These are phyloP conservation scores for Heteromurus nitidus DNA, from an alignment of 2,888 invertebrate genomes.

Conservation along the genomic window DNA sequence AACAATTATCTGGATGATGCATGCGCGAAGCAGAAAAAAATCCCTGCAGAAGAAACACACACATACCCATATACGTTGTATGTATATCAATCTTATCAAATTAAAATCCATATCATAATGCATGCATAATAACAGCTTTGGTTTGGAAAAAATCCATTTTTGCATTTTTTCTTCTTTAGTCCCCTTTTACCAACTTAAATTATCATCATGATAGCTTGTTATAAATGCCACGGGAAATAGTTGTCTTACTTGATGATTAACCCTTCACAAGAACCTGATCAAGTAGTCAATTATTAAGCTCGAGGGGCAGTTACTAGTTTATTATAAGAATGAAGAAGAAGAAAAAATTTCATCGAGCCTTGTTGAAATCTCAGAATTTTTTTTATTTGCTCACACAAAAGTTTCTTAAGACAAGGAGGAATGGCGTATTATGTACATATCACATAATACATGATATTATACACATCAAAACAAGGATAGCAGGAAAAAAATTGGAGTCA, in stretches of 20 bases:
- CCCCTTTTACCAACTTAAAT: slow-evolving; percentile 33
- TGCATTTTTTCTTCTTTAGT: slow-evolving; percentile 20
- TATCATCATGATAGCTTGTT: slow-evolving; percentile 34
- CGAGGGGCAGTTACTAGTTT: slow-evolving; percentile 37
- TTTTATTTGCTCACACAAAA: slow-evolving; percentile 46
- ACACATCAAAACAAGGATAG: too few relatives aligned
- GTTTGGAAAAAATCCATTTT: slow-evolving; percentile 23
- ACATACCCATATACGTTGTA: neutral
- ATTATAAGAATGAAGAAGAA: slow-evolving; percentile 28
- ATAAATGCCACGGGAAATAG: slow-evolving; percentile 53
- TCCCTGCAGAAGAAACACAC: too few relatives aligned
- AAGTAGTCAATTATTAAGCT: slow-evolving; percentile 55
- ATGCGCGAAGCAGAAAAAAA: slow-evolving; percentile 16
- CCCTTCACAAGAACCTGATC: slow-evolving; percentile 49
- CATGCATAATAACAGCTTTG: slow-evolving; percentile 31
- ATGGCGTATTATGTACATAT: too few relatives aligned
- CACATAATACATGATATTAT: too few relatives aligned
- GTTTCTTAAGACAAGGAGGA: slow-evolving; percentile 9
- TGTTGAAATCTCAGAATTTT: slow-evolving; percentile 55
- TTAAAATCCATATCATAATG: slow-evolving; percentile 41
- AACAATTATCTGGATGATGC: slow-evolving; percentile 28
- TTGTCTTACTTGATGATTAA: slow-evolving; percentile 49
- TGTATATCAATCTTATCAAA: slow-evolving; percentile 43
- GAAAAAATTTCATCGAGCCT: slow-evolving; percentile 33
- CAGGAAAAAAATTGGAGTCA: slow-evolving; percentile 27